Base-by-base conservation (phyloP, 37 sponge, comb jelly and placozoan species). In the Haliclona indistincta region DNA sequence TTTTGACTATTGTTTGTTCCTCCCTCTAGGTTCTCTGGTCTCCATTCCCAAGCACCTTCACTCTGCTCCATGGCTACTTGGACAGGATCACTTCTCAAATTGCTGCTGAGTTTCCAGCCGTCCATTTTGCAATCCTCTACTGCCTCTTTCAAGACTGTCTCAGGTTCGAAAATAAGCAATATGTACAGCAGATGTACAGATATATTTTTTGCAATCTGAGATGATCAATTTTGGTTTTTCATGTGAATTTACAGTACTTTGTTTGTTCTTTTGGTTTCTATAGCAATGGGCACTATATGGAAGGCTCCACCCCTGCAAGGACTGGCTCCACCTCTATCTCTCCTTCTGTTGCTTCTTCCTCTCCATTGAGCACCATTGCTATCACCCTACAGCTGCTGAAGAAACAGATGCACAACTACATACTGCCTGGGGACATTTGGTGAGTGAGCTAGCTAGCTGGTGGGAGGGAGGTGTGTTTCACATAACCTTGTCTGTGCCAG, bases 41-140 rank as follows among this genome's bases (percentile, higher is more conserved):
- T 0, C 91, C 91, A 25, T 85, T 56, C 2, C 91, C 91, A 11
- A 80, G 81, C 67, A 78, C 85, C 39, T 85, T 82, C 73, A 67
- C 82, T 5, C 56, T 92, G 53, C 68, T 92, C 32, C 74, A 53
- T 37, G 63, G 64, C 15, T 49, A 56, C 38, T 44, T 91, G 20
- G 63, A 52, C 44, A 61, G 53, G 10, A 74, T 91, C 51, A 49
- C 60, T 25, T 63, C 91, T 3, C 5, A 77, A 25, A 52, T 83
- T 43, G 88, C 81, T 17, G 54, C 77, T 20, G 88, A 87, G 73
- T 92, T 83, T 43, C 93, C 93, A 26, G 58, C 84, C 15, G 60
- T 87, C n/a, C 93, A 92, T 64, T 87, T 71, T 70, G 70, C 89
- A 25, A 64, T 92, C 2, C 88, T 92, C 34, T 70, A 92, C 43